Evolutionary conservation across 2,797 vertebrate genomes (phyloP), one percentile per base, ranked within the genome.

Genomic region (Pseudomugil gertrudae): DNA sequence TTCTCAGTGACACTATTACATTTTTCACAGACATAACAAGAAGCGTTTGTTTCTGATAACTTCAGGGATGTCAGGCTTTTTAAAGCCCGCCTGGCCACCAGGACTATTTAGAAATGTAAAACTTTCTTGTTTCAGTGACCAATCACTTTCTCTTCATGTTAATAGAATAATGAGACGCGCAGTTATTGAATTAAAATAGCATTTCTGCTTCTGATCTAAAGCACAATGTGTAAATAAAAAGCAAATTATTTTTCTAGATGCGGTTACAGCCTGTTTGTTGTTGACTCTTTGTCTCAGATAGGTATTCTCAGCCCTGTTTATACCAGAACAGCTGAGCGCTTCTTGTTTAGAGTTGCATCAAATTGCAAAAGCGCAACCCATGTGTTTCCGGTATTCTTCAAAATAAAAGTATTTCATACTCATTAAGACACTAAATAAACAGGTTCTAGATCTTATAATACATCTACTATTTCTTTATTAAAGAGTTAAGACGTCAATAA

Each of bases 261-360:
- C 19, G 40, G 17, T 2, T n/a, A 8, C 19, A n/a, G 45, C 2
- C 30, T 55, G 6, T 5, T 19, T 35, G 1, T 30, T 36, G 52
- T 52, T 38, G 32, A 53, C 72, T 81, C 84, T 91, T 83, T 87
- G 84, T 90, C 35, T 67, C 29, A 54, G 63, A 57, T 3, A 26
- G 64, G 21, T 62, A 72, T 48, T 36, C 55, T 23, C 29, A 9
- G 15, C 19, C 17, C 65, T 76, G 88, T 80, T 89, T 83, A 90
- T 90, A 81, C 82, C 76, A 66, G 79, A 92, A 90, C 92, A 92
- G 89, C 89, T 93, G 91, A 92, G 84, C 80, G 85, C 67, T 62
- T 69, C 74, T 61, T 33, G 63, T 1, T 14, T 9, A 5, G 7
- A 50, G 47, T 13, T 8, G 56, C 11, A 24, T 74, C 29, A 82